phyloP scores from a whole-genome alignment of 1,140 invertebrate species.

The Zophobas atratus region DNA sequence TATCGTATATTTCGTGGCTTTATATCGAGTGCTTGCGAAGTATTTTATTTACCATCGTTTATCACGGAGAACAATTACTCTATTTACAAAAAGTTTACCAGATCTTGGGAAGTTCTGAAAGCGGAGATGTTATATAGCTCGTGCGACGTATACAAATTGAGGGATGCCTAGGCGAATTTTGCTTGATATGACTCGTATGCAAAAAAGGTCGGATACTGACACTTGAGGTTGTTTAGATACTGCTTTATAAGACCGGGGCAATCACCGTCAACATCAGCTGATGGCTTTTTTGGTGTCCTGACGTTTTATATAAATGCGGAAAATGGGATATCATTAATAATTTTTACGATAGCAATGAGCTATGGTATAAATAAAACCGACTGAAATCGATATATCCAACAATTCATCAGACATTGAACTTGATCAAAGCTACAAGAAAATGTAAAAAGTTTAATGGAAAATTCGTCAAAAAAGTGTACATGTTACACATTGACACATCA shows the following conservation, averaged over 20 bases:
- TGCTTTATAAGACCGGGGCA: not conserved
- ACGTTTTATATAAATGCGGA: not conserved
- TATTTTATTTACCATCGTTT: not conserved
- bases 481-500: too few species aligned
- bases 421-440: too few species aligned
- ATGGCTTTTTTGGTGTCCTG: not conserved
- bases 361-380: too few species aligned
- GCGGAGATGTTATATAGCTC: not conserved
- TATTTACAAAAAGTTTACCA: not conserved
- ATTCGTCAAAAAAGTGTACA: too few species aligned
- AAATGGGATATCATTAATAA: too few species aligned
- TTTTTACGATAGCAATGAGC: too few species aligned
- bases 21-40: not conserved
- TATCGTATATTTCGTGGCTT: not conserved
- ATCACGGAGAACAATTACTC: not conserved
- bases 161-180: not conserved
- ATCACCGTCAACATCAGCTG: slow-evolving; percentile 7
- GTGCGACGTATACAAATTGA: not conserved
- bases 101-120: not conserved
- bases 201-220: slow-evolving; percentile 6
- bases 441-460: too few species aligned
- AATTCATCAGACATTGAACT: too few species aligned
- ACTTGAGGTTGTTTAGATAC: not conserved
- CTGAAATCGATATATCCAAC: too few species aligned
- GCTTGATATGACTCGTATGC: not conserved